phyloP scores from a whole-genome alignment of 2,888 invertebrate species.

The Taphrorychus bicolor region DNA sequence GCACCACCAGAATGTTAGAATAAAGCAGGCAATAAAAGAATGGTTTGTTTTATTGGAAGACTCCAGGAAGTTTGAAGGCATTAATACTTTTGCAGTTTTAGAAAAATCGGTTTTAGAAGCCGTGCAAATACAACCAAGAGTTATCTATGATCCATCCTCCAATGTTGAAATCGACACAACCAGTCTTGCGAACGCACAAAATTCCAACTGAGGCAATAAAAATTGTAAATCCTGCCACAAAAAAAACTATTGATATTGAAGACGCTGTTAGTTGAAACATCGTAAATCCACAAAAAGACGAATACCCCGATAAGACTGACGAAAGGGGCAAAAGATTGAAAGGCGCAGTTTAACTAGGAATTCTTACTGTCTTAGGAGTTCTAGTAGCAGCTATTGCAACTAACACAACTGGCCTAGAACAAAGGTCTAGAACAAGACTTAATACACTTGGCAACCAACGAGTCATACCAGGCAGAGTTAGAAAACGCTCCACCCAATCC shows the following conservation, averaged over 20 bases:
- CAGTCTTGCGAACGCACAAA: conserved; percentile 77
- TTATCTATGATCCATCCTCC: conserved; percentile 81
- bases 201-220: conserved; percentile 73
- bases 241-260: conserved; percentile 70
- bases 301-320: conserved; percentile 72
- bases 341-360: conserved; percentile 79
- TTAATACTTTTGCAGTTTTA: not conserved
- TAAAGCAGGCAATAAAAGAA: conserved; percentile 77
- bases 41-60: conserved; percentile 70
- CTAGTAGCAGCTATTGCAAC: conserved; percentile 76
- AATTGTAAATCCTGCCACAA: conserved; percentile 74
- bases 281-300: conserved; percentile 73
- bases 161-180: conserved; percentile 75
- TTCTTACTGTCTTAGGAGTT: conserved; percentile 77
- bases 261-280: conserved; percentile 81
- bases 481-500: not conserved
- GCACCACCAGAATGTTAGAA: conserved; percentile 67
- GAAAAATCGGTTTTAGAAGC: not conserved
- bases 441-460: conserved; percentile 67
- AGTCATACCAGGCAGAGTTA: conserved; percentile 62
- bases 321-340: conserved; percentile 71
- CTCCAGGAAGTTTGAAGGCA: conserved; percentile 46
- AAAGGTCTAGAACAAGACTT: conserved; percentile 80
- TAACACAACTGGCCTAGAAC: conserved; percentile 70
- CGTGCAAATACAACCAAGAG: conserved; percentile 73